Evolutionary conservation across 2,113 vertebrate genomes (phyloP).

Genomic region (Rattus rattus): DNA sequence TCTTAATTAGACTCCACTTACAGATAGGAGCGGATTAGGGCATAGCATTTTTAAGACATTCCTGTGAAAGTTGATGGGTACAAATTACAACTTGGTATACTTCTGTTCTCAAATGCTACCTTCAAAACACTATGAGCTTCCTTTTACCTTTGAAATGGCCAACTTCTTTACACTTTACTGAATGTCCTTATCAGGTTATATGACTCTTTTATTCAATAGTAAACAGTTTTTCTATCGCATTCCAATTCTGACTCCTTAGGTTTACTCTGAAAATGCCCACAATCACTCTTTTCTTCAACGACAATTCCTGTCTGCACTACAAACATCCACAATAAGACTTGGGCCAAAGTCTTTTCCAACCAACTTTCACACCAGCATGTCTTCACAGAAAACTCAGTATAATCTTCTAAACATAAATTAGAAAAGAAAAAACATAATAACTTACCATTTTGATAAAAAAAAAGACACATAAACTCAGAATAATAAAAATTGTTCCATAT

Average conservation of each 20-base stretch:
- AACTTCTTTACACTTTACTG: neutral
- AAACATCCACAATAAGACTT: neutral
- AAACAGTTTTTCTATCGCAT: neutral
- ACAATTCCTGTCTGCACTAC: neutral
- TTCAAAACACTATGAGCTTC: neutral
- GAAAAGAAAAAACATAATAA: neutral
- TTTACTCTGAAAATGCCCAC: neutral
- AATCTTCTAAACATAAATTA: neutral
- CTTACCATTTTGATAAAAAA: neutral
- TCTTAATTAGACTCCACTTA: conserved; percentile 46
- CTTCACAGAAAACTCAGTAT: neutral
- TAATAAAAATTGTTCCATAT: neutral
- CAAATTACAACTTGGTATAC: neutral
- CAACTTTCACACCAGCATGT: neutral
- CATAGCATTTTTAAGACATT: conserved; percentile 28
- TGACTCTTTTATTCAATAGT: neutral
- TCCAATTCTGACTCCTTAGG: neutral
- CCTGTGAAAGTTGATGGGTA: neutral
- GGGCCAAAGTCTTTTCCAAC: neutral
- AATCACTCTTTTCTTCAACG: neutral
- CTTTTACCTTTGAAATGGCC: neutral
- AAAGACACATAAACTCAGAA: neutral
- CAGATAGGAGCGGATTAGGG: neutral
- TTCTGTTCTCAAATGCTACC: neutral
- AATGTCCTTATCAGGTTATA: neutral